Base-by-base conservation (phyloP, 2,888 invertebrate genomes). In the Blastobasis lacticolella region DNA sequence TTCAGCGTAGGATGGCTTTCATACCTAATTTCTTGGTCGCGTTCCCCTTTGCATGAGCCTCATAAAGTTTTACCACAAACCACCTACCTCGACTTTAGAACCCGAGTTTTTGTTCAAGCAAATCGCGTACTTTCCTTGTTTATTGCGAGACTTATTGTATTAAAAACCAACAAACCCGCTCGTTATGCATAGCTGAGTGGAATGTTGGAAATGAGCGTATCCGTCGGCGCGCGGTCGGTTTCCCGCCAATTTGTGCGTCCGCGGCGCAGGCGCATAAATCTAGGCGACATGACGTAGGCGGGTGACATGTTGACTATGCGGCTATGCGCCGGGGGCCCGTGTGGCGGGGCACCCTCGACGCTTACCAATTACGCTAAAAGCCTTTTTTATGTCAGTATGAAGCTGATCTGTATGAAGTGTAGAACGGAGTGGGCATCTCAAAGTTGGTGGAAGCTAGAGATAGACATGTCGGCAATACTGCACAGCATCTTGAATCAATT, bases 181-280 rank as follows among this genome's bases (percentile, higher is more conserved):
- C 42, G 49, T 51, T 51, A 51, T 49, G 46, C 44, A 50, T 9
- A 40, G 46, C 48, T 49, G 43, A 61, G 49, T 55, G 53, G 57
- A 57, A 55, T 54, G 56, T 55, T 57, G 53, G 55, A 57, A 57
- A 57, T 61, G 61, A 68, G 61, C 70, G 71, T 75, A 75, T 78
- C 72, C 73, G 71, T 69, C 69, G 23, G 23, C 66, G 60, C 66
- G 63, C 59, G 66, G 69, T 64, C 61, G 66, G 74, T 73, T 79
- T 73, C 71, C 73, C 72, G 80, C 80, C 86, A 86, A 86, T 86
- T 87, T 86, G 84, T 79, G 82, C 78, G 83, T 79, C 77, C 71
- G 75, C 71, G 69, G 9, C n/a, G 9, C 60, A 68, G 69, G 74
- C 74, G 75, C 78, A 86, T 86, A 85, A 84, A 86, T 87, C 83